Evolutionary conservation across 2,888 invertebrate genomes (phyloP).

Genomic region (Phortica magna): DNA sequence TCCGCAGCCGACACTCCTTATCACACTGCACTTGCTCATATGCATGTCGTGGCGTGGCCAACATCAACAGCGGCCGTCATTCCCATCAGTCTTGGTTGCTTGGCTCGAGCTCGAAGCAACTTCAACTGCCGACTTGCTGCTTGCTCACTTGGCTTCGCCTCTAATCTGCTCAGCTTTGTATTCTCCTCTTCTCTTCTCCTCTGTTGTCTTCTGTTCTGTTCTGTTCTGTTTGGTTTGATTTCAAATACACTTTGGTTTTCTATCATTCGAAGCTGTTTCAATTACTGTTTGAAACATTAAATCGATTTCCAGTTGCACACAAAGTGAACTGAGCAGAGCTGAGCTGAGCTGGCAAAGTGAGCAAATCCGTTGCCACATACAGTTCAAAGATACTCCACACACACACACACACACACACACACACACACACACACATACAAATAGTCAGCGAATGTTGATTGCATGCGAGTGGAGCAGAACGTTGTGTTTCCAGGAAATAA

Average conservation of each 20-base stretch:
- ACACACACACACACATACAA: not conserved
- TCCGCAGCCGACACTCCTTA: too few species aligned
- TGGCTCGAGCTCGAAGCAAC: too few species aligned
- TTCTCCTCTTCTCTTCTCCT: too few species aligned
- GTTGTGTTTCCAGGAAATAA: slow-evolving; percentile 61
- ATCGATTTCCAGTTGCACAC: not conserved
- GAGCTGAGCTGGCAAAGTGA: not conserved
- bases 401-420: not conserved
- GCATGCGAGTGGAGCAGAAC: not conserved
- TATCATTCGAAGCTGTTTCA: not conserved
- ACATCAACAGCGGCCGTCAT: too few species aligned
- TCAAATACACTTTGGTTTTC: not conserved
- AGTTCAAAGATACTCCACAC: not conserved
- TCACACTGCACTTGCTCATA: too few species aligned
- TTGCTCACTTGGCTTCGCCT: too few species aligned
- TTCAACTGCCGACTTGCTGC: too few species aligned
- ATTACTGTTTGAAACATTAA: not conserved
- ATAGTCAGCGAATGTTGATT: not conserved
- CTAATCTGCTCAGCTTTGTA: too few species aligned
- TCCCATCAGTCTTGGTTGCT: too few species aligned
- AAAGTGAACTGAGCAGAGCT: not conserved
- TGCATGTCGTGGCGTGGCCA: too few species aligned
- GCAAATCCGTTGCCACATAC: not conserved
- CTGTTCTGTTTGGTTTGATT: not conserved
- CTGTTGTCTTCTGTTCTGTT: too few species aligned